phyloP scores from a whole-genome alignment of 2,888 invertebrate species.

The Nezara viridula region DNA sequence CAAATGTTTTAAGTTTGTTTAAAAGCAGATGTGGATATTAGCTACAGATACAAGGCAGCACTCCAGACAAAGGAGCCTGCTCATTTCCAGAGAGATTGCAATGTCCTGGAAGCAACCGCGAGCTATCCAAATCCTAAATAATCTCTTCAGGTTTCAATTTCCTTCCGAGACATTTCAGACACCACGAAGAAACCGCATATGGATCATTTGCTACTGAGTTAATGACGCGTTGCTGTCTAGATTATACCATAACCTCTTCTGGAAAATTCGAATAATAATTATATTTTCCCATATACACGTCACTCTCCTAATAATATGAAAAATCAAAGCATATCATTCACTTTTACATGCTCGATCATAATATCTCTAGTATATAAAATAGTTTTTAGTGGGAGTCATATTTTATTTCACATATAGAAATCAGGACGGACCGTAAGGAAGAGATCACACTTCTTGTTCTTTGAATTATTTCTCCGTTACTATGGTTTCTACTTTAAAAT shows the following conservation, averaged over 20 bases:
- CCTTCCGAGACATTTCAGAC: not conserved
- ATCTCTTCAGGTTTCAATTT: not conserved
- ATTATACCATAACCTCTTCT: not conserved
- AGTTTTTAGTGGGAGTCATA: too few relatives aligned
- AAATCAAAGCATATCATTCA: too few relatives aligned
- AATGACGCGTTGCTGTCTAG: not conserved
- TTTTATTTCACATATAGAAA: too few relatives aligned
- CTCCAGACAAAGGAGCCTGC: not conserved
- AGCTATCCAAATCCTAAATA: not conserved
- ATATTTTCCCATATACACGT: too few relatives aligned
- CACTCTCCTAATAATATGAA: too few relatives aligned
- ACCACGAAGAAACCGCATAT: not conserved
- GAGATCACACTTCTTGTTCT: too few relatives aligned
- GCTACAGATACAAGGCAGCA: not conserved
- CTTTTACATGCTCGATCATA: too few relatives aligned
- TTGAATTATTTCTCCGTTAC: too few relatives aligned
- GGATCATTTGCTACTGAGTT: not conserved
- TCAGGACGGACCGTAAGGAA: too few relatives aligned
- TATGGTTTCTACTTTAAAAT: too few relatives aligned
- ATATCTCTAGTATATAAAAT: too few relatives aligned
- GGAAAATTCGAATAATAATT: not conserved
- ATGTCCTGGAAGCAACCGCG: not conserved
- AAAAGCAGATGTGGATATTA: not conserved
- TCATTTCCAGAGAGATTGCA: slow-evolving; percentile 9
- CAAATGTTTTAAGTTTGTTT: not conserved